phyloP scores from a whole-genome alignment of 2,888 invertebrate genomes.

The Cordilura impudica region DNA sequence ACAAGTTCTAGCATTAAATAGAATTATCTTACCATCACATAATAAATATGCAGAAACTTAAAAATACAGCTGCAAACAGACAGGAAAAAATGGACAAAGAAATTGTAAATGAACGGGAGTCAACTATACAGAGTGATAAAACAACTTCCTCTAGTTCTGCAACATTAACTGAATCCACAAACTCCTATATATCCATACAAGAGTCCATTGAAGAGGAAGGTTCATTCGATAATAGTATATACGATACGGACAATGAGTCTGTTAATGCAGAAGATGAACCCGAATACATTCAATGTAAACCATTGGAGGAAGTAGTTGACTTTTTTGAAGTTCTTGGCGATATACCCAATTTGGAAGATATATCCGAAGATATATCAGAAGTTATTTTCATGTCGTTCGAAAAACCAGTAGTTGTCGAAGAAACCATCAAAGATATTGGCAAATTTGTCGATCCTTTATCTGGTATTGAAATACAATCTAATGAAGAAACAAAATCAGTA shows the following conservation, averaged over 20 bases:
- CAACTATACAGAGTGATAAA: no score
- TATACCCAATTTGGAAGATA: constrained; percentile 64
- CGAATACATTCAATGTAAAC: not conserved
- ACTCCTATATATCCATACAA: not conserved
- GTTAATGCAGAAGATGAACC: constrained; percentile 9
- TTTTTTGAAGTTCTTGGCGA: constrained; percentile 65
- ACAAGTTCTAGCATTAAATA: no score
- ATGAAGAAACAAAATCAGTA: not conserved
- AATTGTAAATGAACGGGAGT: no score
- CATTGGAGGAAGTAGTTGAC: constrained; percentile 16
- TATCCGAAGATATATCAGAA: constrained; percentile 54
- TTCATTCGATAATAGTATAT: not conserved
- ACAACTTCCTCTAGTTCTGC: not conserved
- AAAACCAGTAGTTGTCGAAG: not conserved
- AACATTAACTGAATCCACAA: not conserved
- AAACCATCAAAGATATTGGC: constrained; percentile 26
- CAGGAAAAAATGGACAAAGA: no score
- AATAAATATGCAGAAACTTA: no score
- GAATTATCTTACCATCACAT: no score
- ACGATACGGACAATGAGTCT: constrained; percentile 16
- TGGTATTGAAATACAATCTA: constrained; percentile 7
- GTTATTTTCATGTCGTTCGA: not conserved
- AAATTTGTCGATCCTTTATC: constrained; percentile 64
- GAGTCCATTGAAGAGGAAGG: not conserved
- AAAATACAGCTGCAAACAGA: no score